A percentile compares a stretch with the other conserved stretches of the same genome.
phyloP scores from a whole-genome alignment of 2,888 invertebrate species.

The Tenthredo scrophulariae region DNA sequence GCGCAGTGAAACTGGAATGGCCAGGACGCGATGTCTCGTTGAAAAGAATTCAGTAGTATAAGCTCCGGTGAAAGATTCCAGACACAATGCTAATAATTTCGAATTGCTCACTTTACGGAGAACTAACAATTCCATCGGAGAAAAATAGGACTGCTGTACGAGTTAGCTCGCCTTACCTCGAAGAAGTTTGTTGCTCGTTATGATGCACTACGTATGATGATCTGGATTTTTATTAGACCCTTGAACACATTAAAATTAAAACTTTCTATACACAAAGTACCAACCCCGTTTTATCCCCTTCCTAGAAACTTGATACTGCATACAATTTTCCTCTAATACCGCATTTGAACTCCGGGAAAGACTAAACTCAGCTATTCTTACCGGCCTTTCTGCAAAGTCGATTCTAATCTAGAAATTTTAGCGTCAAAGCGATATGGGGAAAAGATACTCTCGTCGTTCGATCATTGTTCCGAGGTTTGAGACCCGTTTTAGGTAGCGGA shows the following conservation, averaged over 20 bases:
- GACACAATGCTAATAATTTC: conserved; percentile 25
- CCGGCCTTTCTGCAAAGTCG: neutral
- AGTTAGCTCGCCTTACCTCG: neutral
- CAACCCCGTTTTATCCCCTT: neutral
- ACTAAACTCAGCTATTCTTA: neutral
- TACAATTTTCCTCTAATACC: neutral
- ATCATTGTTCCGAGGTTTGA: conserved; percentile 35
- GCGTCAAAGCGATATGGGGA: neutral
- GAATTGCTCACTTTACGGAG: conserved; percentile 8
- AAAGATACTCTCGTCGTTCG: conserved; percentile 3
- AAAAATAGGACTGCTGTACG: neutral
- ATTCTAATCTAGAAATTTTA: neutral
- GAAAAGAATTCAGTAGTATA: neutral
- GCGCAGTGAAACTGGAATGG: neutral
- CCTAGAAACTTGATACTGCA: neutral
- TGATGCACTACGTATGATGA: neutral
- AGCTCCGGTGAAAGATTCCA: neutral
- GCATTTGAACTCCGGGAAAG: neutral
- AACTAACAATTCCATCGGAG: neutral
- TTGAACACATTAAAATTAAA: neutral
- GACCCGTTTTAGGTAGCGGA: conserved; percentile 40
- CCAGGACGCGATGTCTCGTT: neutral
- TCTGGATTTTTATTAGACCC: conserved; percentile 19
- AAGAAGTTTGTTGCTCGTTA: conserved; percentile 20
- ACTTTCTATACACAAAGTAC: neutral